Evolutionary conservation across 2,888 invertebrate species (phyloP).

Genomic region (Pristionchus entomophagus): DNA sequence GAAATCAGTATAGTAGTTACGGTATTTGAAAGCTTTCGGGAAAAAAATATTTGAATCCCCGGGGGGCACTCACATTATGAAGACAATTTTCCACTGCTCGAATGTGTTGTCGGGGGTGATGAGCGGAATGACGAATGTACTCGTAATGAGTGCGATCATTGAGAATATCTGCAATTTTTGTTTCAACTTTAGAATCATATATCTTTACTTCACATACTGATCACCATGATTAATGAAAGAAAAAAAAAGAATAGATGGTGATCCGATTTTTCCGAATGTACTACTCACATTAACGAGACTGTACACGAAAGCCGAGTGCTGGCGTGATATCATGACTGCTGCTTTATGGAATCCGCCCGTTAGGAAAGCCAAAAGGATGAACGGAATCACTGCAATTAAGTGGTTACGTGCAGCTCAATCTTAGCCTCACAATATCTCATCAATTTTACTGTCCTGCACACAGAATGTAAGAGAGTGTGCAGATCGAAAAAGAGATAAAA

Average conservation of each 20-base stretch:
- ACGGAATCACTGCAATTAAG: neutral
- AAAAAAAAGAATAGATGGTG: neutral
- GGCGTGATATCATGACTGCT: neutral
- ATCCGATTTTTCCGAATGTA: too few species aligned
- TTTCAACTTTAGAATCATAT: neutral
- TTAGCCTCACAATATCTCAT: too few species aligned
- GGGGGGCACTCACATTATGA: slow-evolving; percentile 12
- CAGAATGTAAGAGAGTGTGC: neutral
- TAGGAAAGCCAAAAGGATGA: neutral
- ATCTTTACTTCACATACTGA: neutral
- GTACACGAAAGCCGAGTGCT: neutral
- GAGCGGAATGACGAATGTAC: neutral
- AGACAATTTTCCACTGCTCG: slow-evolving; percentile 1
- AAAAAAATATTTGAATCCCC: too few species aligned
- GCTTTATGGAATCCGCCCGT: slow-evolving; percentile 11
- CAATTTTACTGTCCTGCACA: too few species aligned
- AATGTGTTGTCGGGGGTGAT: neutral
- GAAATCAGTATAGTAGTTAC: too few species aligned
- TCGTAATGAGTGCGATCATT: neutral
- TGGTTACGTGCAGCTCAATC: too few species aligned
- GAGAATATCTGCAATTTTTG: neutral
- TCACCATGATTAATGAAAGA: neutral
- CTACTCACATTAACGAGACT: neutral
- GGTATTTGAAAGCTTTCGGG: neutral
- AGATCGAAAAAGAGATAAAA: neutral